Conservation (phyloP, 64 coral and sea anemone genomes). For the Hydrozoanthus tunicans region DNA sequence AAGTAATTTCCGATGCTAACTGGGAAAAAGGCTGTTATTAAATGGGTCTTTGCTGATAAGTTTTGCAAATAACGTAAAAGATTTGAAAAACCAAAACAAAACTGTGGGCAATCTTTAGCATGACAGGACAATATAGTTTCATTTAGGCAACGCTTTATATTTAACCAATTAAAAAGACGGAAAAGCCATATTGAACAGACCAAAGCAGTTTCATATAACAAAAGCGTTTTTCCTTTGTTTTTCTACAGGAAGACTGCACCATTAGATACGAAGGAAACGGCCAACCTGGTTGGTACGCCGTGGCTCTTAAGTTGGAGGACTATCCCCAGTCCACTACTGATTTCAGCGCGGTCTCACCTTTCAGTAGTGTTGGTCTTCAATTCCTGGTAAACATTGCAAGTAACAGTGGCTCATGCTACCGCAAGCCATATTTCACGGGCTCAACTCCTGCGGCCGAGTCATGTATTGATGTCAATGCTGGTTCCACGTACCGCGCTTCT, state of each 20-base stretch:
- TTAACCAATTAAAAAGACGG: too few species aligned
- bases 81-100: too few species aligned
- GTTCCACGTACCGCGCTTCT: neutral
- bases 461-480: conserved; percentile 33
- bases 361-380: conserved; percentile 52
- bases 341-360: conserved; percentile 31
- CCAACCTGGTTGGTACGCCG: conserved; percentile 41
- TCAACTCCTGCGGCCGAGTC: conserved; percentile 26
- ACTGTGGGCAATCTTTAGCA: too few species aligned
- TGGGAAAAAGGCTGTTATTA: too few species aligned
- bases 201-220: too few species aligned
- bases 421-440: conserved; percentile 30
- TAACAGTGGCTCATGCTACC: conserved; percentile 11
- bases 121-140: too few species aligned
- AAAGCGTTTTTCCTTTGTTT: neutral
- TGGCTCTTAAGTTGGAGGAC: conserved; percentile 55
- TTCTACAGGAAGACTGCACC: conserved; percentile 27
- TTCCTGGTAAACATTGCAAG: conserved; percentile 37
- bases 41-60: too few species aligned
- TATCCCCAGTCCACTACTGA: conserved; percentile 21
- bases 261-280: conserved; percentile 28
- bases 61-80: too few species aligned
- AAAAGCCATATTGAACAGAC: too few species aligned
- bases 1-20: too few species aligned
- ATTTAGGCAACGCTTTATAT: too few species aligned